A percentile compares a stretch with the other conserved stretches of the same genome.
Conservation (phyloP, 2,113 vertebrate species). For the Perccottus glenii region DNA sequence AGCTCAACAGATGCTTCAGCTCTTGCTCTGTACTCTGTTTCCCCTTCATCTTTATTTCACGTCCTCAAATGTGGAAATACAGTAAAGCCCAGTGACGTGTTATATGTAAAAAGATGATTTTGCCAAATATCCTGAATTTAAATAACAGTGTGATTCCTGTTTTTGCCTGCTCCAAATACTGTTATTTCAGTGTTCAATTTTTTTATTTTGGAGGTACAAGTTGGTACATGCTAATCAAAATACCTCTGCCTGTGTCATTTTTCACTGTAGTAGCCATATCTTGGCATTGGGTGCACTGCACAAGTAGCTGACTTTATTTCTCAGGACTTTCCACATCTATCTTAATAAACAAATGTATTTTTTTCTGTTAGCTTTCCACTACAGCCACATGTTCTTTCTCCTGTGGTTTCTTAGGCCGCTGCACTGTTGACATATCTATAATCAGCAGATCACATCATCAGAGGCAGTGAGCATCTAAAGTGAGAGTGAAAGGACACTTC, state of each 20-base stretch:
- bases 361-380: conserved; percentile 60
- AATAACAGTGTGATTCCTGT: neutral
- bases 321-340: conserved; percentile 68
- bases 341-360: conserved; percentile 71
- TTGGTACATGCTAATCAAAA: conserved; percentile 70
- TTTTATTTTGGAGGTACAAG: conserved; percentile 67
- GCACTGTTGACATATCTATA: conserved; percentile 71
- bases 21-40: conserved; percentile 31
- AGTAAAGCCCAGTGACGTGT: neutral
- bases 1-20: conserved; percentile 68
- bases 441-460: conserved; percentile 68
- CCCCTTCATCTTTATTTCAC: conserved; percentile 29
- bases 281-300: conserved; percentile 45
- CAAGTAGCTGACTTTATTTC: conserved; percentile 53
- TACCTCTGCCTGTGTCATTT: conserved; percentile 54
- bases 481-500: conserved; percentile 58
- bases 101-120: no score
- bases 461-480: conserved; percentile 36
- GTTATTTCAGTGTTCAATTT: conserved; percentile 59
- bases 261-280: conserved; percentile 59
- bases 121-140: no score
- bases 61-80: conserved; percentile 28
- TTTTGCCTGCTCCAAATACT: conserved; percentile 22
- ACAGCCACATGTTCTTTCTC: conserved; percentile 37
- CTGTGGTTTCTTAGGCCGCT: conserved; percentile 61